Conservation (phyloP, 1,140 invertebrate species). For the Periplaneta americana region DNA sequence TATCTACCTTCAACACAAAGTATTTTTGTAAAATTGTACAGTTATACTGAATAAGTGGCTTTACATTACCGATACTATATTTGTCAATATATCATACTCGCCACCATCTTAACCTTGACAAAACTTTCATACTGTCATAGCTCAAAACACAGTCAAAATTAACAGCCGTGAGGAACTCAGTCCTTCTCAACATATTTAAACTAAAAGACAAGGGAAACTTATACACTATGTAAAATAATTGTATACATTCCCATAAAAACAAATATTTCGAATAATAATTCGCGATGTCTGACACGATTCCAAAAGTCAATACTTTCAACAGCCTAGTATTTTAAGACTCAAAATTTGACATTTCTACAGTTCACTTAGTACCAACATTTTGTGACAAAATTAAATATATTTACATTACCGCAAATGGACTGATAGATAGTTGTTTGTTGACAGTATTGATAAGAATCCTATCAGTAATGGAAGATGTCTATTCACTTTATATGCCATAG, state of each 20-base stretch:
- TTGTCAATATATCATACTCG: not conserved
- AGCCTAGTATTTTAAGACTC: not conserved
- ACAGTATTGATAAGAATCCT: not conserved
- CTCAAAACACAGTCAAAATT: not conserved
- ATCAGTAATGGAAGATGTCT: not conserved
- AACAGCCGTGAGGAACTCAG: not conserved
- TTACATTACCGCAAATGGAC: not conserved
- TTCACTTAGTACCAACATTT: not conserved
- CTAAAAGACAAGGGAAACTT: not conserved
- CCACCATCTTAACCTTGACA: not conserved
- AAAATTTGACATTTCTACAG: not conserved
- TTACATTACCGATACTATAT: too few relatives aligned
- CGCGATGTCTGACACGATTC: not conserved
- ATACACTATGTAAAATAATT: too few relatives aligned
- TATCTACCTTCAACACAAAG: too few relatives aligned
- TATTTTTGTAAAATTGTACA: too few relatives aligned
- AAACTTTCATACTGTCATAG: not conserved
- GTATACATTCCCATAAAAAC: too few relatives aligned
- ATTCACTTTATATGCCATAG: not conserved
- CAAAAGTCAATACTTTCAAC: not conserved
- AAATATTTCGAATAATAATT: too few relatives aligned
- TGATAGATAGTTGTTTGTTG: not conserved
- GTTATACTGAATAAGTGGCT: too few relatives aligned
- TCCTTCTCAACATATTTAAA: not conserved
- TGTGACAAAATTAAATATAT: not conserved